Evolutionary conservation across 2,113 vertebrate species (phyloP), one percentile per base, ranked within the genome.

Genomic region (Pluvialis apricaria): DNA sequence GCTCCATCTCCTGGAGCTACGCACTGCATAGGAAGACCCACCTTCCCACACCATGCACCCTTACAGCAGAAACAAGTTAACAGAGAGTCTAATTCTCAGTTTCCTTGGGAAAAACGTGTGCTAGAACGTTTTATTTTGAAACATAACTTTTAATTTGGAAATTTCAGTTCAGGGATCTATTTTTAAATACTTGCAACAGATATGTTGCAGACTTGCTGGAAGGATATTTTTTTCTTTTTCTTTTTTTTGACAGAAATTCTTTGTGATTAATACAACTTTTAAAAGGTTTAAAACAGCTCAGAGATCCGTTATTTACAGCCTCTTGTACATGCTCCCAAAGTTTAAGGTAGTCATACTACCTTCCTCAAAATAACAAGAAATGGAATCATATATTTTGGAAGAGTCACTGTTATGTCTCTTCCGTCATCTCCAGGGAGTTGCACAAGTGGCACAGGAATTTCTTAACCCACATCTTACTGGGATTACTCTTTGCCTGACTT

Each of bases 1-100:
- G 86, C 88, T 95, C 82, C 88, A 80, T 54, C 92, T 94, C 75
- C 72, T 81, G 91, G 76, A 92, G 38, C 21, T 69, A 78, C 38
- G 19, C 45, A 20, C 68, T 32, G 36, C 69, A 12, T 0, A 19
- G 76, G 45, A 34, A 45, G 19, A 72, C 21, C 4, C 88, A 52
- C 58, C 40, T 64, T 52, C 55, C 54, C 68, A 32, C 64, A 45
- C 34, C 55, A 11, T 1, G 5, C 5, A 11, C 49, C 71, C 75
- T 69, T 22, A 28, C 57, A 64, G 18, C 29, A 76, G 71, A 34
- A 76, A 45, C n/a, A 55, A 11, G 58, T 34, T 57, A 77, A 36
- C 34, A 58, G 34, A 54, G 57, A 44, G 26, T 22, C 70, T 79
- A 85, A 88, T 52, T 45, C 71, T 54, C 6, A 32, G 28, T 19